phyloP scores from a whole-genome alignment of 2,888 invertebrate species.

The Chymomyza caudatula region DNA sequence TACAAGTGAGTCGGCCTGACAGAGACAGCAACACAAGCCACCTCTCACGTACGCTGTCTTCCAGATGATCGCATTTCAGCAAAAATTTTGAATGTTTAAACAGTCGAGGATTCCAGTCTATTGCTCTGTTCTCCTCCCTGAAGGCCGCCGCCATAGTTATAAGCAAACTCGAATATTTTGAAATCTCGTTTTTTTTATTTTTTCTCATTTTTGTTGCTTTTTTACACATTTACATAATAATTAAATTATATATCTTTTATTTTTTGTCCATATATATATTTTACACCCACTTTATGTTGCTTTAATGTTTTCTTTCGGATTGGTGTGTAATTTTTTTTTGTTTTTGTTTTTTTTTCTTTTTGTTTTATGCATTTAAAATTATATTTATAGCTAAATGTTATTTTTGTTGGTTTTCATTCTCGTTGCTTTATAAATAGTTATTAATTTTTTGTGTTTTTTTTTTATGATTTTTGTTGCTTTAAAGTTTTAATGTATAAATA shows the following conservation, averaged over 20 bases:
- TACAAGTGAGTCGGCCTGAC: no score
- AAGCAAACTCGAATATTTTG: neutral
- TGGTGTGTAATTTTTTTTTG: neutral
- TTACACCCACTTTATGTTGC: constrained; percentile 18
- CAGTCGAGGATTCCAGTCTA: no score
- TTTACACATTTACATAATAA: neutral
- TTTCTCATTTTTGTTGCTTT: constrained; percentile 15
- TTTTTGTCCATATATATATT: constrained; percentile 63
- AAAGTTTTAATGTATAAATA: neutral
- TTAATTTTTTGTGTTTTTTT: neutral
- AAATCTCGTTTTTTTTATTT: constrained; percentile 14
- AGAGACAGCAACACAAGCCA: no score
- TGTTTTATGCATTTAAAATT: neutral
- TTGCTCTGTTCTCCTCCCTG: no score
- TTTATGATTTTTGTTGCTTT: neutral
- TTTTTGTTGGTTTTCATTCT: constrained; percentile 12
- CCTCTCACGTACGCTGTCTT: no score
- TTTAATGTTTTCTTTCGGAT: neutral
- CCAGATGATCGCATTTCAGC: no score
- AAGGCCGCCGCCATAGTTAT: neutral
- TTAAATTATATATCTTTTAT: constrained; percentile 34
- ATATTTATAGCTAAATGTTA: neutral
- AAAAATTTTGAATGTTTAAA: no score
- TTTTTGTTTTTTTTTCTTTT: constrained; percentile 29
- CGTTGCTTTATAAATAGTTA: constrained; percentile 1